Evolutionary conservation across 1,140 invertebrate genomes (phyloP).

Genomic region (Yoshiicerus persimilis): DNA sequence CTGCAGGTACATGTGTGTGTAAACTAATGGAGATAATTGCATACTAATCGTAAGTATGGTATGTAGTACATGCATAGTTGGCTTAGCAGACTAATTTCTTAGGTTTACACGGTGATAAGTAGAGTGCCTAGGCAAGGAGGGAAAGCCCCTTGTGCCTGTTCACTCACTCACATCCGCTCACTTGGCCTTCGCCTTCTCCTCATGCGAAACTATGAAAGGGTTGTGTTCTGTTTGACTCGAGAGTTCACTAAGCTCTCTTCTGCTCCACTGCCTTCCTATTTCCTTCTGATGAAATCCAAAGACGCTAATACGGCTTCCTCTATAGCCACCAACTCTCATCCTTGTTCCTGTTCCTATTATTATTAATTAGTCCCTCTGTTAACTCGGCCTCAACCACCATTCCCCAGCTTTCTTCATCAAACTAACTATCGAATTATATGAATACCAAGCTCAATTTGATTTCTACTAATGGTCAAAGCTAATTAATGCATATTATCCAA

Average conservation of each 20-base stretch:
- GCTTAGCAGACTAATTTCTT: neutral
- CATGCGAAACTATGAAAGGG: neutral
- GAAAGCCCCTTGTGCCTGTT: neutral
- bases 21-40: neutral
- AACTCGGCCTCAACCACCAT: neutral
- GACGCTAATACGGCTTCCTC: slow-evolving; percentile 36
- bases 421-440: slow-evolving; percentile 29
- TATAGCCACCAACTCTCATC: neutral
- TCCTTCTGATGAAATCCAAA: slow-evolving; percentile 9
- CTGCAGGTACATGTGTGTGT: neutral
- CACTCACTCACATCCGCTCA: neutral
- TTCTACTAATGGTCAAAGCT: slow-evolving; percentile 41
- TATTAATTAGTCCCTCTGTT: slow-evolving; percentile 8
- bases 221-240: neutral
- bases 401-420: neutral
- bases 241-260: neutral
- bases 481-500: slow-evolving; percentile 41
- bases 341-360: neutral
- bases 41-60: neutral
- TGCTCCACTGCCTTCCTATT: neutral
- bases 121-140: neutral
- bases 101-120: neutral
- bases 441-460: slow-evolving; percentile 43
- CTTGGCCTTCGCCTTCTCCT: neutral
- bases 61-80: neutral